Base-by-base conservation (phyloP, 2,797 vertebrate species). In the Lates japonicus region DNA sequence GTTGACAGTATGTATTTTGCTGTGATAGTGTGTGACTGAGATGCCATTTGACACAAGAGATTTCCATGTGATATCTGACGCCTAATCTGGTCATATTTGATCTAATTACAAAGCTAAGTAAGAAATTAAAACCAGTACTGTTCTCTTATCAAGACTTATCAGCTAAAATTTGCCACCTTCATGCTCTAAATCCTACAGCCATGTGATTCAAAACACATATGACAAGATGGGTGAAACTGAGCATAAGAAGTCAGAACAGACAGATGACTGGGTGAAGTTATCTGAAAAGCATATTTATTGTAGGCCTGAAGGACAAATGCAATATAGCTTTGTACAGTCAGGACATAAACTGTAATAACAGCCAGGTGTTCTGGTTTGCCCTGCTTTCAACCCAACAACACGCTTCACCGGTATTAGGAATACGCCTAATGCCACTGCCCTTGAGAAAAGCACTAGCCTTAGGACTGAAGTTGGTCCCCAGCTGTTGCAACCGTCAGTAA, bases 201-300 rank as follows among this genome's bases (percentile, higher is more conserved):
- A 48, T 8, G 19, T 39, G 5, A 41, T 35, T 39, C 5, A 60
- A 51, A 76, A 44, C 39, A 48, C 29, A 49, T 59, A 4, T 22
- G 41, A 55, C 3, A 20, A 20, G 20, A 65, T 17, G 69, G 37
- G 48, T 78, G 42, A 72, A 39, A 20, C 29, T 0, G 9, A 75
- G 13, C 10, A 12, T 1, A 31, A 67, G 37, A 61, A 69, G 11
- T 37, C 35, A 60, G 20, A 74, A 69, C 25, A 75, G 17, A 72
- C n/a, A n/a, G 22, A 55, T 22, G n/a, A 51, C 42, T 17, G 10
- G n/a, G 22, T 64, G 12, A 78, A 33, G 7, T 57, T 65, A 70
- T 64, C 70, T 74, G 35, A 83, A 87, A 46, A 54, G 7, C 37
- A 64, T 72, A 54, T 92, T 92, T 93, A 93, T 92, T 91, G 42